Evolutionary conservation across 2,797 vertebrate species (phyloP), one percentile per base, ranked within the genome.

Genomic region (Labroides dimidiatus): DNA sequence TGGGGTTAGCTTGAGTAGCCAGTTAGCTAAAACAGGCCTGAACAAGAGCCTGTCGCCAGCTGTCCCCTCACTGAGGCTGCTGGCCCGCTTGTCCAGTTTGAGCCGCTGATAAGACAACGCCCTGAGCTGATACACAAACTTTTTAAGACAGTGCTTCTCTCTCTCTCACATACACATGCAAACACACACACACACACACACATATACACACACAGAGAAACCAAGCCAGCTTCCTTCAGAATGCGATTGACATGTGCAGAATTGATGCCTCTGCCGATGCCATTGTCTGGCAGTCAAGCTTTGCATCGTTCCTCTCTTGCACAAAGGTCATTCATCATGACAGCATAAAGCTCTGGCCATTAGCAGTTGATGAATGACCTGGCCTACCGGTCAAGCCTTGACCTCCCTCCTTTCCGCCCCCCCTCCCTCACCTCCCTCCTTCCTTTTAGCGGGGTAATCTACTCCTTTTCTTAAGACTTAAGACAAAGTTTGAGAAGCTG

Each of bases 331-430:
- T 91, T 90, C 85, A 85, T 88, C 78, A 53, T 78, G 84, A 91
- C 87, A 86, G 86, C 86, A 84, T 90, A 91, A 93, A 93, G 91
- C 88, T 88, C 72, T 36, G 78, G 77, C 78, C 89, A 87, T 92
- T 92, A 92, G 83, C 15, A 23, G 72, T 83, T 92, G 89, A 92
- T 91, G 87, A 92, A 94, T 90, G 88, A 93, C 87, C 87, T 24
- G 77, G 77, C 83, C 82, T 78, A 74, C 85, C 81, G 83, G 86
- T 88, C 90, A 89, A 88, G 84, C 84, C 82, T 87, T 91, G 92
- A 92, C 91, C 90, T 80, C 82, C 80, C 30, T 19, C 65, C 70
- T 42, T 4, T 72, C 72, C 56, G n/a, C 33, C 71, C 75, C 36
- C 10, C 16, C 20, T n/a, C 65, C 70, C 33, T 1, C 37, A 12